phyloP scores from a whole-genome alignment of 2,113 vertebrate species.

The Thryonomys swinderianus region DNA sequence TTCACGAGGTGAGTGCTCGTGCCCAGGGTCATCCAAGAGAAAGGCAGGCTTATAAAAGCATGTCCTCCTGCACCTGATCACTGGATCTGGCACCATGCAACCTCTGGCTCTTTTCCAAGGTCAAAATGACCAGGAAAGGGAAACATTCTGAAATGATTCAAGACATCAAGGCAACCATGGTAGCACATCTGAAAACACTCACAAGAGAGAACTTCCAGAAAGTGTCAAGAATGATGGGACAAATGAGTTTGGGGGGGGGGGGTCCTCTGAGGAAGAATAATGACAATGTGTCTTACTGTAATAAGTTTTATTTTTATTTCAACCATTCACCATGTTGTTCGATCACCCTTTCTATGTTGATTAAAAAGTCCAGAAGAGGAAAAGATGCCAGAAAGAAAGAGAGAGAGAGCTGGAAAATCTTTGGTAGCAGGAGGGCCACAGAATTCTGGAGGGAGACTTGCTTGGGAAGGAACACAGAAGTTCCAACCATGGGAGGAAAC shows the following conservation, averaged over 20 bases:
- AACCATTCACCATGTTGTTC: neutral
- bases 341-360: neutral
- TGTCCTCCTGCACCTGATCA: neutral
- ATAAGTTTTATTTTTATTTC: neutral
- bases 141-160: neutral
- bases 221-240: no score
- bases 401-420: neutral
- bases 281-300: neutral
- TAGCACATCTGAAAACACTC: neutral
- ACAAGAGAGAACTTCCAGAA: neutral
- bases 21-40: neutral
- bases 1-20: neutral
- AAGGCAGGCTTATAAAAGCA: neutral
- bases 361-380: neutral
- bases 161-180: neutral
- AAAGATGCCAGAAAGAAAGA: neutral
- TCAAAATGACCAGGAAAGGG: neutral
- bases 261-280: neutral
- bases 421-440: neutral
- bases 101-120: neutral
- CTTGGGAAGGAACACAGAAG: neutral
- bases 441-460: neutral
- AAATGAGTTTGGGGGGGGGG: neutral
- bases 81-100: no score
- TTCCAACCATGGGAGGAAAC: neutral